Evolutionary conservation across 2,797 vertebrate genomes (phyloP), one percentile per base, ranked within the genome.

Genomic region (Takifugu ocellatus): DNA sequence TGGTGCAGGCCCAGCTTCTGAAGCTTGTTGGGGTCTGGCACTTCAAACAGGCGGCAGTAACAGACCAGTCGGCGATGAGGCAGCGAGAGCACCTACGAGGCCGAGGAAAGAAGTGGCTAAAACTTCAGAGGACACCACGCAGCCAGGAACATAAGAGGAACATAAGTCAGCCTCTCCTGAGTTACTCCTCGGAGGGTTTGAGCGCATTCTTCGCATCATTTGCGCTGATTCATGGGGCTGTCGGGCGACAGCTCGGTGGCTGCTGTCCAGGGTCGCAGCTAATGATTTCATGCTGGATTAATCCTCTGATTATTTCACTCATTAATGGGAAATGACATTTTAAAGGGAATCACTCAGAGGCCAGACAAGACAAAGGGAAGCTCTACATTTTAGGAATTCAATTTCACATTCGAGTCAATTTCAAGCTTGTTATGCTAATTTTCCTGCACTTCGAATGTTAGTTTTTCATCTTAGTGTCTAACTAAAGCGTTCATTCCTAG

Each of bases 1-100:
- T 99, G 97, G 83, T 99, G 97, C 74, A 99, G 89, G 44, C 97
- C 97, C 33, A 99, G 92, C 74, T 98, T 99, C 89, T 99, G 97
- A 26, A 95, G 93, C 86, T 98, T 97, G 81, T 96, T 99, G 64
- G 96, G 95, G 75, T 99, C 96, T 53, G 97, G 96, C 62, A 99
- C 97, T 91, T 99, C 96, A 81, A 98, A 99, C 65, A 99, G 92
- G 54, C 96, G 92, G 61, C 97, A 99, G 89, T 99, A 99, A 85
- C 96, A 99, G 82, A 99, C 97, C 58, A 99, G 89, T 48, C 97
- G 92, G 61, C 97, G 93, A 72, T 99, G 97, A 26, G 97, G 96
- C 54, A 98, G 92, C 0, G 97, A 98, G 45, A 99, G 90, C 55
- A 98, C 97, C 97, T 99, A 78, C 0, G 54, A 5, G 6, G 43